These are phyloP conservation scores for Elanoides forficatus DNA, from an alignment of 2,113 vertebrate species.

Conservation along the genomic window DNA sequence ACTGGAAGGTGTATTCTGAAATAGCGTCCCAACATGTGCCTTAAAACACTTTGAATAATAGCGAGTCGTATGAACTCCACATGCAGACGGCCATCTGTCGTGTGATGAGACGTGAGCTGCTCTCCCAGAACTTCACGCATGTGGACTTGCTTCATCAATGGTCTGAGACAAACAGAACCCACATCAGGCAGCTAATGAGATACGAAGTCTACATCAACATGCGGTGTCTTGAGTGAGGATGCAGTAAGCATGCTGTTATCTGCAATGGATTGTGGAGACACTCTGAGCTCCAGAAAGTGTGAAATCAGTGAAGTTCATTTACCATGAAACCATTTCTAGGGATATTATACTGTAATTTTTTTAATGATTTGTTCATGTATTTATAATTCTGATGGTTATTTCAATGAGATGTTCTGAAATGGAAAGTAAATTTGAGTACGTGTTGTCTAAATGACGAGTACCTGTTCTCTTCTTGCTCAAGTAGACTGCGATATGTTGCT, in stretches of 20 bases:
- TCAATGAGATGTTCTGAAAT: not conserved
- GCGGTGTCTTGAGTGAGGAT: not conserved
- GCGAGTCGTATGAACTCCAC: not conserved
- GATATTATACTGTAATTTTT: not conserved
- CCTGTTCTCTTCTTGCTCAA: conserved; percentile 94
- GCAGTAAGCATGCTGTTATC: not conserved
- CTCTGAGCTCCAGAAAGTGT: not conserved
- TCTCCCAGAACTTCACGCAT: accelerated
- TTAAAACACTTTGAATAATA: not conserved
- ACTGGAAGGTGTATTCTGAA: not conserved
- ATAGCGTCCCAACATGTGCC: not conserved
- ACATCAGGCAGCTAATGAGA: accelerated
- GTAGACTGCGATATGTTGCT: conserved; percentile 85
- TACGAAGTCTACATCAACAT: no score
- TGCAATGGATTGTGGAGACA: accelerated
- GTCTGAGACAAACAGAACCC: not conserved
- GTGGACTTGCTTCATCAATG: accelerated
- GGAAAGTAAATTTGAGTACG: not conserved
- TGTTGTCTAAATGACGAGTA: conserved; percentile 21
- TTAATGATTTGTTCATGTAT: not conserved
- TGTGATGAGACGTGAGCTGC: accelerated
- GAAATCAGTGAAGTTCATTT: not conserved
- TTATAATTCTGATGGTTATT: not conserved
- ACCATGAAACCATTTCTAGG: not conserved
- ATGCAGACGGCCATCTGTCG: not conserved